Evolutionary conservation across 1,140 invertebrate species (phyloP).

Genomic region (Harpegnathos saltator): DNA sequence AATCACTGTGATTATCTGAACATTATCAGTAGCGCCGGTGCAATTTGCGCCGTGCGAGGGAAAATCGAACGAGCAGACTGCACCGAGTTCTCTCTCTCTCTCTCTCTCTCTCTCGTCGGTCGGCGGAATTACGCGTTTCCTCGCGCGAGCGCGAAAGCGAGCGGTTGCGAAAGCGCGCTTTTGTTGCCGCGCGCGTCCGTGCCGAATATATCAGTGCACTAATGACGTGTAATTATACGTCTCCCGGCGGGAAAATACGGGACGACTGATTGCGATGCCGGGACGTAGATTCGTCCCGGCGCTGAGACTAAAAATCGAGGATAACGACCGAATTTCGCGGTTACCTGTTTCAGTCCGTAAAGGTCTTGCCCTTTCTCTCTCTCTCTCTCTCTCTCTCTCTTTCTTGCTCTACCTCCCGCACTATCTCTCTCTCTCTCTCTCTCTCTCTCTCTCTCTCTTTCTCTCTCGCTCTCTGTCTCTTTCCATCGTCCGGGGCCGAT

Average conservation of each 20-base stretch:
- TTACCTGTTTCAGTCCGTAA: slow-evolving; percentile 60
- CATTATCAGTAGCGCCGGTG: slow-evolving; percentile 25
- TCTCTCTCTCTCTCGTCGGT: no score
- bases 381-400: no score
- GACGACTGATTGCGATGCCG: not conserved
- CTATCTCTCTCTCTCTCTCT: no score
- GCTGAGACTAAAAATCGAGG: slow-evolving; percentile 47
- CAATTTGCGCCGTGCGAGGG: slow-evolving; percentile 24
- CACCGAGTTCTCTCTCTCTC: no score
- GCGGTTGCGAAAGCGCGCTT: slow-evolving; percentile 35
- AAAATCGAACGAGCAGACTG: slow-evolving; percentile 33
- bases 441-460: no score
- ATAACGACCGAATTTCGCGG: slow-evolving; percentile 1
- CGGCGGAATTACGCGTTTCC: slow-evolving; percentile 18
- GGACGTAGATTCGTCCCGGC: slow-evolving; percentile 19
- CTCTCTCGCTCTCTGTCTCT: no score
- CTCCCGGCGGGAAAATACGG: slow-evolving; percentile 39
- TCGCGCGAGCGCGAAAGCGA: slow-evolving; percentile 4
- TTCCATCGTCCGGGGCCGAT: slow-evolving; percentile 42
- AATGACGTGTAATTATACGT: slow-evolving; percentile 48
- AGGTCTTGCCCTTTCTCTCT: not conserved
- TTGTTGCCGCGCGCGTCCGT: slow-evolving; percentile 21
- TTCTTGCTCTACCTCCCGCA: not conserved
- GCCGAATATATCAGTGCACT: slow-evolving; percentile 17
- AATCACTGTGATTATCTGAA: slow-evolving; percentile 6